phyloP scores from a whole-genome alignment of 35 echinoderm and acorn worm species.

The Holothuria glaberrima region DNA sequence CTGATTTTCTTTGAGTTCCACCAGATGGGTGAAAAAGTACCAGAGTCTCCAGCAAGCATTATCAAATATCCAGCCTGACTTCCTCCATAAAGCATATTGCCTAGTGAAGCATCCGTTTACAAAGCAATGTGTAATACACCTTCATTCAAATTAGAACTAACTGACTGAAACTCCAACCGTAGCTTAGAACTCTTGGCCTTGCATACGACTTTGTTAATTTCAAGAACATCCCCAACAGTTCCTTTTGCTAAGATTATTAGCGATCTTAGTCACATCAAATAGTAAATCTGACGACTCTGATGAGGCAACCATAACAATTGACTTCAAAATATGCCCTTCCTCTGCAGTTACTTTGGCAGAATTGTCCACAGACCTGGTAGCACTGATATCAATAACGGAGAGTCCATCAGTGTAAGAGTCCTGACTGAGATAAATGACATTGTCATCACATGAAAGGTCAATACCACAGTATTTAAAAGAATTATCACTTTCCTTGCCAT shows the following conservation, averaged over 20 bases:
- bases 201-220: conserved; percentile 37
- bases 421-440: conserved; percentile 34
- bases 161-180: background rate
- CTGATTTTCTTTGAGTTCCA: conserved; percentile 61
- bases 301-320: conserved; percentile 32
- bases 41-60: conserved; percentile 21
- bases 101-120: conserved; percentile 39
- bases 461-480: conserved; percentile 54
- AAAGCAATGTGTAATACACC: background rate
- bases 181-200: background rate
- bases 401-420: conserved; percentile 15
- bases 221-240: conserved; percentile 41
- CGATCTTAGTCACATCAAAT: conserved; percentile 43
- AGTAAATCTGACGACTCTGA: conserved; percentile 45
- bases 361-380: conserved; percentile 6
- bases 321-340: conserved; percentile 27
- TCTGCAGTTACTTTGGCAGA: background rate
- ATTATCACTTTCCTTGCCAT: conserved; percentile 35
- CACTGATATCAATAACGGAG: conserved; percentile 17
- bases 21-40: conserved; percentile 35
- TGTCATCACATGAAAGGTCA: background rate
- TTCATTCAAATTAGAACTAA: background rate
- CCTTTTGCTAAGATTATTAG: conserved; percentile 24
- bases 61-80: conserved; percentile 60
- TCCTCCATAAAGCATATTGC: conserved; percentile 47